Evolutionary conservation across 1,140 invertebrate genomes (phyloP), one percentile per base, ranked within the genome.

Genomic region (Eumaeus atala): DNA sequence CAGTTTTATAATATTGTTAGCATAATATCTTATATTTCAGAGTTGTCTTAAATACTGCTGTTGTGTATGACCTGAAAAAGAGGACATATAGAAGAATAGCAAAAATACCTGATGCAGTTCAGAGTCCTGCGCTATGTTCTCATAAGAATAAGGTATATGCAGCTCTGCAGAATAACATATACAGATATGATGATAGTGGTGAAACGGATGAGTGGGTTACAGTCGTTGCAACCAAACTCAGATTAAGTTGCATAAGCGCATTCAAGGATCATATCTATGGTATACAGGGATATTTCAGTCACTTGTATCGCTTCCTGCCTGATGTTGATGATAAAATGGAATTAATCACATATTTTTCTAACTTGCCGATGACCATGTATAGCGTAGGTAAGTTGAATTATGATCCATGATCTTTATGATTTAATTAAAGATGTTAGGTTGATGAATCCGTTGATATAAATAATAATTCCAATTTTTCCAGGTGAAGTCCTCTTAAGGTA

Each of bases 211-310:
- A 51, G 9, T 84, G 79, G 79, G 44, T 38, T 9, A 59, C 48
- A n/a, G 58, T 77, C 14, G 52, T 72, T 3, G 38, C 56, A 3
- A 71, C 72, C 42, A 67, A 77, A n/a, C 73, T 82, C 16, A 68
- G 73, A 50, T 61, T 67, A 18, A 75, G 58, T 44, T 72, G 62
- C 44, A 70, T 85, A 61, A 51, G 67, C 0, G 75, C 79, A 14
- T 76, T 64, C 51, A 79, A 72, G 54, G 69, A 70, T 4, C 77
- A 77, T 52, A 79, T 83, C 40, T 83, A 82, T 51, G 78, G 75
- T 44, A 70, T 67, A 5, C 82, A 85, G 52, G 72, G 63, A 54
- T 83, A 77, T 55, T 84, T 81, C 51, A 77, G 62, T 17, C 64
- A 75, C 36, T 34, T 85, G 21, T 77, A 77, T 49, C 72, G 78